A percentile compares a stretch with the other conserved stretches of the same genome.
Evolutionary conservation across 2,888 invertebrate species (phyloP).

Genomic region (Argyresthia albistria): DNA sequence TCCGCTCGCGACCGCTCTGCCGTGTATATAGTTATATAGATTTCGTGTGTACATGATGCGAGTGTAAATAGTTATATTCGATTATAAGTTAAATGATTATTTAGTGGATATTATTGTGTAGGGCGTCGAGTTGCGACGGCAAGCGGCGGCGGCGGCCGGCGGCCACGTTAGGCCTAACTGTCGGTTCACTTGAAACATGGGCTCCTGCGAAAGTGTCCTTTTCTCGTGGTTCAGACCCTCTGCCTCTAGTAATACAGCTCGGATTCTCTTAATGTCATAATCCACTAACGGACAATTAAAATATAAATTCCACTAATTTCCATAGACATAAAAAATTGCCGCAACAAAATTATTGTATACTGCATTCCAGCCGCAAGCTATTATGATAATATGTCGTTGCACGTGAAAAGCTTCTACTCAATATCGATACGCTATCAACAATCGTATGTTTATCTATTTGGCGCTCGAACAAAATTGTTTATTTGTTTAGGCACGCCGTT

Average conservation of each 20-base stretch:
- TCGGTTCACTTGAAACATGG: conserved; percentile 21
- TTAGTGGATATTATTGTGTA: not conserved
- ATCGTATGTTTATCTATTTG: conserved; percentile 4
- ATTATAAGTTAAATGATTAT: conserved; percentile 20
- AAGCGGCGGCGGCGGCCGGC: conserved; percentile 32
- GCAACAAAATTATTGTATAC: not conserved
- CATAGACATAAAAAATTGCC: not conserved
- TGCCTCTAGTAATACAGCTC: conserved; percentile 38
- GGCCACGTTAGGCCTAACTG: conserved; percentile 44
- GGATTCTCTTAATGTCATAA: not conserved
- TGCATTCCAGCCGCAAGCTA: too few species aligned
- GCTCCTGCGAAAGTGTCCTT: conserved; percentile 56
- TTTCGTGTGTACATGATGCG: conserved; percentile 51
- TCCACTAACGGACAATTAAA: not conserved
- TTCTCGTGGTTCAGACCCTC: conserved; percentile 32
- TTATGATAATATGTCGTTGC: too few species aligned
- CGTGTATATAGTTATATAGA: not conserved
- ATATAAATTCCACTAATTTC: not conserved
- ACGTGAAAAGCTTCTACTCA: conserved; percentile 1
- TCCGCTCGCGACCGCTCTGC: conserved; percentile 23
- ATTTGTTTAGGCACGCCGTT: conserved; percentile 47
- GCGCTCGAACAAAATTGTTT: conserved; percentile 12
- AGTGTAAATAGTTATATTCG: conserved; percentile 17
- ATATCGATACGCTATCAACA: conserved; percentile 24
- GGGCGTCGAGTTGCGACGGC: not conserved